Base-by-base conservation (phyloP, 2,888 invertebrate genomes). In the Hyposoter didymator region DNA sequence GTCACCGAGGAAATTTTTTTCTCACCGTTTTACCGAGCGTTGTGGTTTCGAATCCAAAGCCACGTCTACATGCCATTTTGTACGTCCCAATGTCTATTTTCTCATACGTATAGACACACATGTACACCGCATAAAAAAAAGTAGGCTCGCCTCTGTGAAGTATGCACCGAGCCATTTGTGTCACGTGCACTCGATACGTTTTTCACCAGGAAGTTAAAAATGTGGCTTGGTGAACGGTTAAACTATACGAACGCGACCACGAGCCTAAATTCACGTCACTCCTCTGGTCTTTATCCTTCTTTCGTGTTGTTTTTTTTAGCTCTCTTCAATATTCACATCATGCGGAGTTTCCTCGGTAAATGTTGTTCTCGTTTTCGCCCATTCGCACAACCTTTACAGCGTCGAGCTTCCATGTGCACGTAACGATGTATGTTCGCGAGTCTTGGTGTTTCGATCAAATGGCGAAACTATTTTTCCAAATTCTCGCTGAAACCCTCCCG, bases 101-200 rank as follows among this genome's bases (percentile, higher is more conserved):
- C 10, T 10, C 39, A 47, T 49, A 82, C 22, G 62, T 52, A 17
- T 39, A 14, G 19, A 22, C 49, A 28, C 28, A 28, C 49, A 12
- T 55, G 55, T 45, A 74, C 45, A 35, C 32, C 47, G 72, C 47
- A 35, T 35, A 6, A 59, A 39, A 47, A 47, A 64, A 72, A 67
- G 64, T 73, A 64, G 32, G 69, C 55, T 52, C 28, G 43, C 17
- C 52, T 73, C 66, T 49, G 45, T 76, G 49, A 19, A 76, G 49
- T 52, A 59, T 49, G 64, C 59, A 28, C 49, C 73, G 84, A 84
- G 76, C 84, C 72, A 81, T 72, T 84, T 84, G 76, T 49, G 76
- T 81, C 84, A 84, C 76, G 81, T 78, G 67, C 84, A 84, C 81
- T 84, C 81, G 84, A 78, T 84, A 81, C 84, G 78, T 84, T 84